Evolutionary conservation across 2,797 vertebrate genomes (phyloP), one percentile per base, ranked within the genome.

Genomic region (Acipenser transmontanus): DNA sequence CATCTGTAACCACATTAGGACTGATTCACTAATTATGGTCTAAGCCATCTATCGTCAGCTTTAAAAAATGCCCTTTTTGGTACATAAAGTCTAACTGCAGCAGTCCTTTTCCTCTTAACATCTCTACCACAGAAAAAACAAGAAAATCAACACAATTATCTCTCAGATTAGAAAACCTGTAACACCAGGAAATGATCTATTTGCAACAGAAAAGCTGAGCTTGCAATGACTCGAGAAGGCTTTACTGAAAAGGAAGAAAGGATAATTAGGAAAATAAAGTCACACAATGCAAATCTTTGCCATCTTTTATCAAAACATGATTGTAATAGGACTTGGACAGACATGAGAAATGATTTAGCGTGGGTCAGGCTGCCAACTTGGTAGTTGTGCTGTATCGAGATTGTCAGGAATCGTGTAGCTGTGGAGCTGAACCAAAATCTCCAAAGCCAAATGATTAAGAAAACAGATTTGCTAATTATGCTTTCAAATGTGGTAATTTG

Each of bases 381-480:
- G 65, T 49, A 20, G 14, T 9, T 62, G 63, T 49, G 34, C 61
- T 11, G 49, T 77, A 69, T 79, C 71, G 63, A 81, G 85, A 85
- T 73, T 76, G 73, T 76, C 80, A 79, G 75, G 81, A 84, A 78
- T 73, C 71, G 80, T 81, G 63, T 70, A 75, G 79, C 86, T 79
- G 78, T 79, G 81, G 79, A 82, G 70, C 74, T 72, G 76, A 80
- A 82, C 78, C 76, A 81, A 82, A 82, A 76, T 76, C 83, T 85
- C 79, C 74, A 88, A 91, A 86, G 76, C 88, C 87, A 89, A 76
- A 83, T 91, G 91, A 96, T 96, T 94, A 95, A 93, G 88, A 93
- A 94, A 95, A 93, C 87, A 92, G 91, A 96, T 94, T 93, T 88
- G 82, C 91, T 95, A 96, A 97, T 96, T 98, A 91, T 79, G 83